Evolutionary conservation across 2,797 vertebrate genomes (phyloP), one percentile per base, ranked within the genome.

Genomic region (Cossypha niveicapilla): DNA sequence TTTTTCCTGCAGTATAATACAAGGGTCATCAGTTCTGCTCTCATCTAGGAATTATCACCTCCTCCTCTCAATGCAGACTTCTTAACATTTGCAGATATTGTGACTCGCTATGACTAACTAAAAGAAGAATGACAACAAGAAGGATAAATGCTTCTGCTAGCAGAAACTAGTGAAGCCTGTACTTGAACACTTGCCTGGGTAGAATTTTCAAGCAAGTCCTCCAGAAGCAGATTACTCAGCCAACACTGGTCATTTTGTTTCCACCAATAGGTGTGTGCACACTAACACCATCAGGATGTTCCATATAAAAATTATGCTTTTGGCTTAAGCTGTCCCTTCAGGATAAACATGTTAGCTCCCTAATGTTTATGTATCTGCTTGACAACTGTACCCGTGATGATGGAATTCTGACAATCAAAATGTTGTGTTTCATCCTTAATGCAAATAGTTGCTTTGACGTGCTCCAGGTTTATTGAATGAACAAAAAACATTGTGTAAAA

Each of bases 401-500:
- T 96, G 97, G 96, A 96, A 58, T 81, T 90, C 90, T 53, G 94
- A 96, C 96, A 96, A 90, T 23, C 63, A 94, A 96, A 96, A 96
- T 95, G 88, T 95, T 97, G 83, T 96, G 73, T 94, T 97, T 82
- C 92, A 97, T 96, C 92, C 85, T 96, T 95, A 92, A 95, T 92
- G 93, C 88, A 96, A 96, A 97, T 72, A 93, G 86, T 83, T 76
- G 92, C 95, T 96, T 96, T 97, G 96, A 98, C 96, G 92, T 95
- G 68, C 56, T 95, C 85, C 77, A 87, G 70, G 48, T 95, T 97
- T 95, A 90, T 9, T 95, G 94, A 97, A 96, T 96, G 95, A 97
- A 96, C 92, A 97, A 97, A 96, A 94, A 94, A 91, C 76, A 84
- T 97, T 96, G 96, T 84, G 75, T 93, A 96, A 96, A 97, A 93